Evolutionary conservation across 2,113 vertebrate genomes (phyloP), one percentile per base, ranked within the genome.

Genomic region (Oxyura jamaicensis): DNA sequence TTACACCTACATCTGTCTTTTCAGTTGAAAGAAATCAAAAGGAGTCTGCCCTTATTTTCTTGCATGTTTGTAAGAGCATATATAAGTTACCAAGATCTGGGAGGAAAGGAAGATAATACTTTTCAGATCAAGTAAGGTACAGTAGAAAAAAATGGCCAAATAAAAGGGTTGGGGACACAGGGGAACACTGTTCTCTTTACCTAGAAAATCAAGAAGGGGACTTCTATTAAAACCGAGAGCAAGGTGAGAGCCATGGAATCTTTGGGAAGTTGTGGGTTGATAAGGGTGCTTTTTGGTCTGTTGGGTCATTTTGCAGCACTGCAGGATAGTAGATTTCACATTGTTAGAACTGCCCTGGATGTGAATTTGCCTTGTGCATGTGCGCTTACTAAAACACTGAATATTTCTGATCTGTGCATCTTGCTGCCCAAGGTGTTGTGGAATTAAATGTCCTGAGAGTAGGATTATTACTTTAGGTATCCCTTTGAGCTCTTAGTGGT

Each of bases 41-140:
- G 62, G 62, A 89, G 17, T 31, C 73, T 92, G 58, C 55, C 46
- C 74, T 87, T 96, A 75, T 84, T 94, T 95, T 95, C 60, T 92
- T 21, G 6, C 41, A 2, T 88, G 35, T 93, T 86, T 92, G 80
- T 86, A 82, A 88, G 28, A 91, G 13, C 29, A 4, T 22, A 6
- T 84, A 46, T 66, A 28, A 93, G 71, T 50, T 92, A 20, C 33
- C 29, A 62, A 29, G 48, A 7, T 67, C 19, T 59, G 26, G 33
- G 33, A 95, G 44, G 71, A 75, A 75, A 48, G 23, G 33, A 41
- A 66, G 28, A 10, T 84, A 10, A n/a, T 69, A 11, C 29, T 42
- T 72, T 52, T 60, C 25, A 81, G 59, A 71, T 86, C 29, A 36
- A 41, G 8, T 35, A 55, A 53, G 71, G 21, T 60, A 81, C 20